phyloP scores from a whole-genome alignment of 2,888 invertebrate species.

The Parnassius apollo region DNA sequence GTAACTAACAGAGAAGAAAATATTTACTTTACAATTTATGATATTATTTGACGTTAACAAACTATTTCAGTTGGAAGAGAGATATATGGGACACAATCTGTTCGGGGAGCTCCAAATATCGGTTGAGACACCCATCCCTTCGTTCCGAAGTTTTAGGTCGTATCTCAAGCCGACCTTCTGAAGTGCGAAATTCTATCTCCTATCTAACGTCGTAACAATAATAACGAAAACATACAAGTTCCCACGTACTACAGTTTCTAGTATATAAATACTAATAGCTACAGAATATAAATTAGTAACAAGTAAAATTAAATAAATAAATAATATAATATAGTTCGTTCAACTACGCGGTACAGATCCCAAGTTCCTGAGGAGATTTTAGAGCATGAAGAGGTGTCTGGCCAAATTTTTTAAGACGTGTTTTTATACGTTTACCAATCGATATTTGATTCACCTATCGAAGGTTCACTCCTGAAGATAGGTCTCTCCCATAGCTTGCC shows the following conservation, averaged over 20 bases:
- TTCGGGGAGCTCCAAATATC: slow-evolving; percentile 32
- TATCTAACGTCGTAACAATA: slow-evolving; percentile 17
- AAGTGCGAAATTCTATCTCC: slow-evolving; percentile 22
- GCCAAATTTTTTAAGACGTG: too few species aligned
- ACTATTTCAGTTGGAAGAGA: slow-evolving; percentile 28
- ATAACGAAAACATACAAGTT: slow-evolving; percentile 17
- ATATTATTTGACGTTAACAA: slow-evolving; percentile 27
- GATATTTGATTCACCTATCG: too few species aligned
- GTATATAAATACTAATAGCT: background rate
- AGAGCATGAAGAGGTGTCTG: too few species aligned
- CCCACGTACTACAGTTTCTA: background rate
- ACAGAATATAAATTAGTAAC: too few species aligned
- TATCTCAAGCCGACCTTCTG: slow-evolving; percentile 31
- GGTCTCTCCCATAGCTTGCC: too few species aligned
- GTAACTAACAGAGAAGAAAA: background rate
- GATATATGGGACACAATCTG: slow-evolving; percentile 40
- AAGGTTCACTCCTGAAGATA: too few species aligned
- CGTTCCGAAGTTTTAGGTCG: slow-evolving; percentile 45
- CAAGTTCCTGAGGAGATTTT: too few species aligned
- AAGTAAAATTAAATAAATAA: too few species aligned
- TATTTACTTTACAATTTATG: slow-evolving; percentile 6
- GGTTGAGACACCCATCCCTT: slow-evolving; percentile 36
- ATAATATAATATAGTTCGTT: too few species aligned
- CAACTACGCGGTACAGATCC: too few species aligned
- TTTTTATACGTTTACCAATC: too few species aligned